These are phyloP conservation scores for Pseudochirops cupreus DNA, from an alignment of 2,797 vertebrate species.

Conservation along the genomic window DNA sequence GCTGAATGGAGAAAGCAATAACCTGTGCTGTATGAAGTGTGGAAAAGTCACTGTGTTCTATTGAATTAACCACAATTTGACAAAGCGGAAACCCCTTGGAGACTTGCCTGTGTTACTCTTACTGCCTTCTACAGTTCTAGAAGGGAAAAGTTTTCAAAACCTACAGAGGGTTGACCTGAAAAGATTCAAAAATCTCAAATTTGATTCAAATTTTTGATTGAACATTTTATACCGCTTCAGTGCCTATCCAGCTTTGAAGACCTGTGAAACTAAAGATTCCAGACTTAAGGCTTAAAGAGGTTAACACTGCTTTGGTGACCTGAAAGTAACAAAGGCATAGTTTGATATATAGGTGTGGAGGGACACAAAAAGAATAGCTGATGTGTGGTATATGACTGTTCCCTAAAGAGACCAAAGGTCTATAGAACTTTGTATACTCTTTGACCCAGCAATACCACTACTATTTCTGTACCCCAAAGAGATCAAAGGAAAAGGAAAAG, in stretches of 20 bases:
- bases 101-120: neutral
- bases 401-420: neutral
- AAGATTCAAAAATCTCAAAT: neutral
- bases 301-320: neutral
- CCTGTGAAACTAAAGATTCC: neutral
- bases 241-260: neutral
- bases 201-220: neutral
- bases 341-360: neutral
- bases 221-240: neutral
- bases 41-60: neutral
- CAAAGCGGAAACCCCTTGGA: neutral
- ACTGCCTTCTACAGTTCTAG: neutral
- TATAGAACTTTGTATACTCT: neutral
- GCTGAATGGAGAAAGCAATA: neutral
- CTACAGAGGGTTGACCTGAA: neutral
- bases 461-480: neutral
- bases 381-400: neutral
- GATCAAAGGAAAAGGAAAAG: neutral
- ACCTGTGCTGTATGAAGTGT: neutral
- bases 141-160: neutral
- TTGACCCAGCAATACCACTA: neutral
- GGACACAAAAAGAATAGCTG: neutral
- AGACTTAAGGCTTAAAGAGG: neutral
- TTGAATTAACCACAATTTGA: neutral
- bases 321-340: neutral